These are phyloP conservation scores for Etheostoma spectabile DNA, from an alignment of 2,113 vertebrate genomes.

Conservation along the genomic window DNA sequence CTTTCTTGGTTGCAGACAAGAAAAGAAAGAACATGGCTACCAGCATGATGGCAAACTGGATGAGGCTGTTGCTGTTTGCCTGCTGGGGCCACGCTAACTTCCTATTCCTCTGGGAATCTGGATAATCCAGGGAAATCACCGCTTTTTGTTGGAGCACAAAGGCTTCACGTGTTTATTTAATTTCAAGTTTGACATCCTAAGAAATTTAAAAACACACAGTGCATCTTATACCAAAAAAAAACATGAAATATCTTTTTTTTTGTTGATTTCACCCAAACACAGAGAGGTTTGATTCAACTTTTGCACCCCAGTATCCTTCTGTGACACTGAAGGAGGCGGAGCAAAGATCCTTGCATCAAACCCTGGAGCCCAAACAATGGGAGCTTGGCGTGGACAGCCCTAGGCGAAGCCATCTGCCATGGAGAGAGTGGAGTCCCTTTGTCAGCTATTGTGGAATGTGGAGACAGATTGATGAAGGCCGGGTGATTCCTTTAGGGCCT, in stretches of 20 bases:
- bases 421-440: constrained; percentile 79
- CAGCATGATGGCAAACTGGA: constrained; percentile 8
- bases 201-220: background rate
- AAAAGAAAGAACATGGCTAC: constrained; percentile 29
- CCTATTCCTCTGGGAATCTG: constrained; percentile 67
- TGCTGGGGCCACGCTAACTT: constrained; percentile 41
- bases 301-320: constrained; percentile 43
- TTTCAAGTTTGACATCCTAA: background rate
- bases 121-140: constrained; percentile 56
- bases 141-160: constrained; percentile 13
- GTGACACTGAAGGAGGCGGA: constrained; percentile 49
- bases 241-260: constrained; percentile 1
- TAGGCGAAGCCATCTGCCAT: constrained; percentile 83
- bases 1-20: constrained; percentile 34
- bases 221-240: background rate
- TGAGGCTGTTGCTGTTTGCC: constrained; percentile 31
- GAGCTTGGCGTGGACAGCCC: constrained; percentile 80
- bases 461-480: constrained; percentile 80
- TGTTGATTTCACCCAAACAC: background rate
- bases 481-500: constrained; percentile 79
- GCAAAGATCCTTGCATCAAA: constrained; percentile 68
- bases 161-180: background rate
- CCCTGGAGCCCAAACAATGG: constrained; percentile 75
- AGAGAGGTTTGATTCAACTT: constrained; percentile 38
- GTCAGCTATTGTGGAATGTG: constrained; percentile 84